Conservation (phyloP, 2,888 invertebrate genomes). For the Lysandra coridon region DNA sequence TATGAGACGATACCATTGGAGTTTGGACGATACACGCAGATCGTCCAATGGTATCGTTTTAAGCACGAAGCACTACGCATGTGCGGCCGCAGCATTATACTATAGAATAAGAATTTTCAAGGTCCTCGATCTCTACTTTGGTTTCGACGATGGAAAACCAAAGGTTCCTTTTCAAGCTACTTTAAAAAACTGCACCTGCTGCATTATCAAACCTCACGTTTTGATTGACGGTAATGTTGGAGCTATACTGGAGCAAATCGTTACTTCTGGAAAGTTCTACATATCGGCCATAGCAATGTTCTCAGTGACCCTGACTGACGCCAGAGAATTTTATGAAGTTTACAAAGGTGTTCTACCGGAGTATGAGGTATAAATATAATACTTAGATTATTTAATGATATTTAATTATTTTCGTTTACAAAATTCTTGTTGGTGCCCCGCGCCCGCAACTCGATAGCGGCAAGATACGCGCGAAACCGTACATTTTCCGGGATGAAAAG, state of each 20-base stretch:
- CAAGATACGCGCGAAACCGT: too few relatives aligned
- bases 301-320: slow-evolving; percentile 86
- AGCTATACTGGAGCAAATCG: slow-evolving; percentile 86
- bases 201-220: slow-evolving; percentile 94
- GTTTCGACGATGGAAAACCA: slow-evolving; percentile 56
- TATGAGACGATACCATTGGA: too few relatives aligned
- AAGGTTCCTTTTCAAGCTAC: slow-evolving; percentile 75
- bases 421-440: too few relatives aligned
- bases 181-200: slow-evolving; percentile 85
- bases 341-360: slow-evolving; percentile 92
- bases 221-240: slow-evolving; percentile 88
- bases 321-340: slow-evolving; percentile 94
- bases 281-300: slow-evolving; percentile 91
- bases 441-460: too few relatives aligned
- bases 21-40: too few relatives aligned
- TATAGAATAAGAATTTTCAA: slow-evolving; percentile 43
- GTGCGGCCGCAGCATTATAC: too few relatives aligned
- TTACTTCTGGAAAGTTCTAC: slow-evolving; percentile 83
- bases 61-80: too few relatives aligned
- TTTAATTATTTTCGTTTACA: too few relatives aligned
- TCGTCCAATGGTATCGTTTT: too few relatives aligned
- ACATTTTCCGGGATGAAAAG: too few relatives aligned
- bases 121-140: slow-evolving; percentile 66
- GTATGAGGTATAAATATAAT: slow-evolving; percentile 75
- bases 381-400: too few relatives aligned